Base-by-base conservation (phyloP, 2,797 vertebrate species). In the Leuciscus waleckii region DNA sequence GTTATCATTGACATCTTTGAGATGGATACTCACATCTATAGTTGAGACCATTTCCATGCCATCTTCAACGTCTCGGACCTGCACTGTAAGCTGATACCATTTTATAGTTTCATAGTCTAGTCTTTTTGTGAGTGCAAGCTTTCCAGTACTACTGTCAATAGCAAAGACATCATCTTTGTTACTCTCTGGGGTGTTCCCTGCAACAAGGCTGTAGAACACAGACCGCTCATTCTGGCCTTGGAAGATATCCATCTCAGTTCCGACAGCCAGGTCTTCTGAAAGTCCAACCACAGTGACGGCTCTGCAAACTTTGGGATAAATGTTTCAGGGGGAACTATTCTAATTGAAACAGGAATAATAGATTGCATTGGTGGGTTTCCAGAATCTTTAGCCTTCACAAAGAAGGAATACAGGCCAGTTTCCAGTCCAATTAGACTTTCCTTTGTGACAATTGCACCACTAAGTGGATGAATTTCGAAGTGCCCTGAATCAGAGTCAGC, bases 1-100 rank as follows among this genome's bases (percentile, higher is more conserved):
- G 85, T 97, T 97, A 80, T 97, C 96, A 87, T 97, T 97, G 13
- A 90, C 91, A 87, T 97, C 96, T 92, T 95, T 96, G 78, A 97
- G 94, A 16, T 96, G 95, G 91, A 97, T 93, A 80, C 91, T 96
- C 26, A 97, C 88, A 9, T 97, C 95, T 37, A 96, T 95, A 5
- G 92, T 92, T 39, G 95, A 94, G 56, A 95, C 82, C 21, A 96
- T 88, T 76, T 95, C 94, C 69, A 91, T 91, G 78, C 92, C 93
- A 49, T 92, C 92, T 2, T 92, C 90, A 85, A 84, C 17, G 86
- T 92, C 92, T 35, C 93, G 90, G 26, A 94, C 96, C 58, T 85
- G 88, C 37, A 97, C 49, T 26, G 93, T 93, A 81, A 97, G 96
- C 87, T 96, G 95, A 79, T 96, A 97, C 95, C 94, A 95, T 83